Evolutionary conservation across 1,140 invertebrate genomes (phyloP).

Genomic region (Asobara japonica): DNA sequence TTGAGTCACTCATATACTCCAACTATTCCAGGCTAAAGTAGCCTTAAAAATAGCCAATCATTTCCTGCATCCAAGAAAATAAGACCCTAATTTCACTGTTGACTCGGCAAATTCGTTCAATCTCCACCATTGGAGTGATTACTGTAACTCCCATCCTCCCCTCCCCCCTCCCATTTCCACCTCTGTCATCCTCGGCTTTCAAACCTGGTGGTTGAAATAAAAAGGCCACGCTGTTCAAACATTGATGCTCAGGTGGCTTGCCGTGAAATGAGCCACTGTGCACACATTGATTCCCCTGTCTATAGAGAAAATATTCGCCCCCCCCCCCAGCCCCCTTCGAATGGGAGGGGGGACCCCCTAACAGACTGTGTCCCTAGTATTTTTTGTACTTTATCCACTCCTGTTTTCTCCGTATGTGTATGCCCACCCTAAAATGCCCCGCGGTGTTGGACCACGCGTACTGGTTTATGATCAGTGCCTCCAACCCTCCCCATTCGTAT

Average conservation of each 20-base stretch:
- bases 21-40: too few species aligned
- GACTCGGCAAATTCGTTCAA: background rate
- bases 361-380: background rate
- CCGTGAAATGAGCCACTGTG: slow-evolving; percentile 55
- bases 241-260: slow-evolving; percentile 53
- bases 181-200: slow-evolving; percentile 33
- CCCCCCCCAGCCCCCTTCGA: slow-evolving; percentile 30
- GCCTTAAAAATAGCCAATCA: too few species aligned
- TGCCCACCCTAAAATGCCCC: slow-evolving; percentile 9
- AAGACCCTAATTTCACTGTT: background rate
- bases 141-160: background rate
- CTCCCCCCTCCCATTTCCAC: too few species aligned
- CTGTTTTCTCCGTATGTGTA: slow-evolving; percentile 12
- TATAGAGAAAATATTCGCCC: slow-evolving; percentile 44
- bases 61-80: too few species aligned
- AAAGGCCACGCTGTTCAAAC: slow-evolving; percentile 47
- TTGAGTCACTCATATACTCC: too few species aligned
- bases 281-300: slow-evolving; percentile 46
- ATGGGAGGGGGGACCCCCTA: background rate
- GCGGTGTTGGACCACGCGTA: background rate
- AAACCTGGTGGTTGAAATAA: slow-evolving; percentile 35
- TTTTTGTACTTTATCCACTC: slow-evolving; percentile 16
- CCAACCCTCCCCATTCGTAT: background rate
- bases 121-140: slow-evolving; percentile 38
- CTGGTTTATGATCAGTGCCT: slow-evolving; percentile 37